Conservation (phyloP, 1,140 invertebrate genomes). For the Caerostris extrusa region DNA sequence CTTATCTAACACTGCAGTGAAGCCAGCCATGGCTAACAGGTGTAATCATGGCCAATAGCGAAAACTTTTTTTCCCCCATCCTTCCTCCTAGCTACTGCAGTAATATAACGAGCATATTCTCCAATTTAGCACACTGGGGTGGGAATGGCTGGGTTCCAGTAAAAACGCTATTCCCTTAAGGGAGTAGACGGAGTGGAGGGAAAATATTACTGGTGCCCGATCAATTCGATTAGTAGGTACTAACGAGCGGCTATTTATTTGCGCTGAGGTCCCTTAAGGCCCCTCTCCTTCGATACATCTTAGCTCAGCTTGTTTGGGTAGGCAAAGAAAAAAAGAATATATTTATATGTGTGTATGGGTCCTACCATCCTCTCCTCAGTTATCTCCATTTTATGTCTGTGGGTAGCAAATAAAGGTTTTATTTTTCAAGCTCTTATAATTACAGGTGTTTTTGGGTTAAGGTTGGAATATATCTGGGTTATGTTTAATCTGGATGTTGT, state of each 20-base stretch:
- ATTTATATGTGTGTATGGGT: too few species aligned
- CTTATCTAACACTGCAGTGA: not conserved
- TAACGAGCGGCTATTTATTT: slow-evolving; percentile 73
- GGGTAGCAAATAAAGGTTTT: not conserved
- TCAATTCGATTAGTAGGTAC: slow-evolving; percentile 69
- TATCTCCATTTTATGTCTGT: not conserved
- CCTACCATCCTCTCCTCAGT: not conserved
- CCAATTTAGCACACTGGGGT: not conserved
- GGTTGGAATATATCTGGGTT: too few species aligned
- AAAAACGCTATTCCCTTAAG: slow-evolving; percentile 53
- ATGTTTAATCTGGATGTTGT: too few species aligned
- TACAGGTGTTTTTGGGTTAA: not conserved
- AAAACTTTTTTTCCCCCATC: not conserved
- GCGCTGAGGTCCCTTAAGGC: not conserved
- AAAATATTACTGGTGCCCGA: slow-evolving; percentile 67
- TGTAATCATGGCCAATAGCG: slow-evolving; percentile 10
- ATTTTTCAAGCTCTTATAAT: not conserved
- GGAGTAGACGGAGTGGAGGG: not conserved
- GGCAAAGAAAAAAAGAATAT: not conserved
- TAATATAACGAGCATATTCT: not conserved
- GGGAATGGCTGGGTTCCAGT: not conserved
- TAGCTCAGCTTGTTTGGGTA: slow-evolving; percentile 46
- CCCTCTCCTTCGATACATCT: slow-evolving; percentile 42
- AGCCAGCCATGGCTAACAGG: not conserved
- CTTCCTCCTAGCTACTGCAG: too few species aligned